phyloP scores from a whole-genome alignment of 2,113 vertebrate species.

The Aphyosemion australe region DNA sequence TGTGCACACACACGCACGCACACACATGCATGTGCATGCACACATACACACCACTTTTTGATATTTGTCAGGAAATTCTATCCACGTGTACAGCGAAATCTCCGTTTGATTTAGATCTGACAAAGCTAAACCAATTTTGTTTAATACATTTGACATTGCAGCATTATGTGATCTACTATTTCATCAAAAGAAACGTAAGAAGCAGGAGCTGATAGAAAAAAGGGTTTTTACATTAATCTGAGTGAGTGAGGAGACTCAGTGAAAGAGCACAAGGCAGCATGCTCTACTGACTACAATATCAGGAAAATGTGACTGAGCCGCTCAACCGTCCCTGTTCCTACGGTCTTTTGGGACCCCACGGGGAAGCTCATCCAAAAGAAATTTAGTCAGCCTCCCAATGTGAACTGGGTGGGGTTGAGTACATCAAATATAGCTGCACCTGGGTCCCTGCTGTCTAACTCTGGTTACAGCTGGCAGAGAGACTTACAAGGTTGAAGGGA shows the following conservation, averaged over 20 bases:
- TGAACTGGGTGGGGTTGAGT: slow-evolving; percentile 2
- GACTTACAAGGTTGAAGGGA: slow-evolving; percentile 8
- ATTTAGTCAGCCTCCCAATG: slow-evolving; percentile 8
- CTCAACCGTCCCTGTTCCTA: slow-evolving; percentile 29
- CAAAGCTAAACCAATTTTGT: neutral
- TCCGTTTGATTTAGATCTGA: slow-evolving; percentile 7
- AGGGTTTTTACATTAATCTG: slow-evolving; percentile 42
- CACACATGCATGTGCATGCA: neutral
- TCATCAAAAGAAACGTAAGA: neutral
- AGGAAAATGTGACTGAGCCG: slow-evolving; percentile 12
- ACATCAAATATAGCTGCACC: slow-evolving; percentile 37
- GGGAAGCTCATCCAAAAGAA: slow-evolving; percentile 21
- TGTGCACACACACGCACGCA: neutral
- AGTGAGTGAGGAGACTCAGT: slow-evolving; percentile 16
- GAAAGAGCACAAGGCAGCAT: slow-evolving; percentile 27
- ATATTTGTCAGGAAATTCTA: neutral
- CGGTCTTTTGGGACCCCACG: slow-evolving; percentile 1
- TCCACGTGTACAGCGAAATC: neutral
- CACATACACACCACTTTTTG: neutral
- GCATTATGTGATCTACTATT: neutral
- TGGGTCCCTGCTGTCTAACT: slow-evolving; percentile 35
- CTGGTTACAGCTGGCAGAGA: slow-evolving; percentile 20
- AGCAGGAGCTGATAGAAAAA: slow-evolving; percentile 11
- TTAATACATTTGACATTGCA: neutral
- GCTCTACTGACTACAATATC: slow-evolving; percentile 11